phyloP scores from a whole-genome alignment of 2,888 invertebrate genomes.

The Formica aserva region DNA sequence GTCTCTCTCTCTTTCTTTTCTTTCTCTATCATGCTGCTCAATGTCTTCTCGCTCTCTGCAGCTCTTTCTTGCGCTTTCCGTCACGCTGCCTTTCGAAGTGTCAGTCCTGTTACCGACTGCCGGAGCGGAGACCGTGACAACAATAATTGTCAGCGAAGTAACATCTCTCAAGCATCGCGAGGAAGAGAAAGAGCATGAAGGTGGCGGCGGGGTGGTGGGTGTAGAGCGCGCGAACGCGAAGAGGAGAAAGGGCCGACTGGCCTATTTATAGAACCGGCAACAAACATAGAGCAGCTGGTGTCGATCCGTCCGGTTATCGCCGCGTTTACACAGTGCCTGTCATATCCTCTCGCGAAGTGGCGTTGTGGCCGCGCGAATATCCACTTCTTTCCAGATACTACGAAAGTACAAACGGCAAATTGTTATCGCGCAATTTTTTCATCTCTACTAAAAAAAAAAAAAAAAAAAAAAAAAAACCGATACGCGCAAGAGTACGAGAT shows the following conservation, averaged over 20 bases:
- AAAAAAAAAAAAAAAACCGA: neutral
- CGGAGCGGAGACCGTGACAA: slow-evolving; percentile 81
- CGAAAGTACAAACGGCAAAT: slow-evolving; percentile 26
- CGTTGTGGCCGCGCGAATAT: slow-evolving; percentile 55
- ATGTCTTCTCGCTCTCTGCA: slow-evolving; percentile 67
- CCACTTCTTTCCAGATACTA: slow-evolving; percentile 42
- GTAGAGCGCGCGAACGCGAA: slow-evolving; percentile 62
- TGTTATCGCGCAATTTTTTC: neutral
- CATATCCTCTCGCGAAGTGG: slow-evolving; percentile 66
- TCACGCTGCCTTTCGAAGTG: slow-evolving; percentile 83
- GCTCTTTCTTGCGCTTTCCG: slow-evolving; percentile 80
- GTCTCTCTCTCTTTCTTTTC: slow-evolving; percentile 64
- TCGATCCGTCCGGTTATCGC: slow-evolving; percentile 83
- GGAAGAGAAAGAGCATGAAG: slow-evolving; percentile 67
- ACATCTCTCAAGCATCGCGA: slow-evolving; percentile 76
- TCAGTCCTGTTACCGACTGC: slow-evolving; percentile 82
- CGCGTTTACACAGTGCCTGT: slow-evolving; percentile 74
- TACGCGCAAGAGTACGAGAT: neutral
- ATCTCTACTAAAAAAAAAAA: neutral
- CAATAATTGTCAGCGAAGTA: slow-evolving; percentile 85
- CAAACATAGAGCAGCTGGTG: slow-evolving; percentile 85
- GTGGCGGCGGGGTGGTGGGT: slow-evolving; percentile 35
- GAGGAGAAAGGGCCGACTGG: slow-evolving; percentile 67
- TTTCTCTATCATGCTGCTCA: slow-evolving; percentile 62
- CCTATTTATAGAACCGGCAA: slow-evolving; percentile 83